Percentiles rank a stretch among this genome's conserved stretches.
Conservation (phyloP, 2,797 vertebrate genomes). For the Thalassophryne amazonica region DNA sequence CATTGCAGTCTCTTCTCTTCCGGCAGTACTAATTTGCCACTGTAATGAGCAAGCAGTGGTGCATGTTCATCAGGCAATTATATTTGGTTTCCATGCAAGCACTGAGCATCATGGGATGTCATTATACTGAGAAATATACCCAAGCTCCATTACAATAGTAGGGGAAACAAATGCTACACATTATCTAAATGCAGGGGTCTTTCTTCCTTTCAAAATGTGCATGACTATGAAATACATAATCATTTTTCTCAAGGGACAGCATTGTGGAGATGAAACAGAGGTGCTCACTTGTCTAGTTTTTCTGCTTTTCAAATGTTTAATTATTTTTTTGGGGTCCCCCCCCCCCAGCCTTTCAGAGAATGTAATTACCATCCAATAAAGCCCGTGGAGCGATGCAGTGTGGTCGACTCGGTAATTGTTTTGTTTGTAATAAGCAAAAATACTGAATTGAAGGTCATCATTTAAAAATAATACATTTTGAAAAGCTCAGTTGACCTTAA, state of each 20-base stretch:
- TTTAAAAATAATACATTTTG: constrained; percentile 1
- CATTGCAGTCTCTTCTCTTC: constrained; percentile 38
- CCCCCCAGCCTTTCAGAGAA: constrained; percentile 11
- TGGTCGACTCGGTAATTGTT: constrained; percentile 18
- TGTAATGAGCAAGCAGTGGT: constrained; percentile 74
- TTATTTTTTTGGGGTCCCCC: neutral
- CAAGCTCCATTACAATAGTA: constrained; percentile 39
- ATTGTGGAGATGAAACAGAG: constrained; percentile 7
- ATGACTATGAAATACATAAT: constrained; percentile 28
- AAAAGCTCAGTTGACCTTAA: constrained; percentile 9
- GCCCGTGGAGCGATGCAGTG: neutral
- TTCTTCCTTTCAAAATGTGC: neutral
- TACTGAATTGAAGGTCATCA: neutral
- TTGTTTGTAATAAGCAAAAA: constrained; percentile 15
- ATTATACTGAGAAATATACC: constrained; percentile 67
- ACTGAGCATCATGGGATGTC: constrained; percentile 70
- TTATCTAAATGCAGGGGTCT: constrained; percentile 35
- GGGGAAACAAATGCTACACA: constrained; percentile 27
- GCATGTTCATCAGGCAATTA: constrained; percentile 81
- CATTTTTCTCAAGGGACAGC: neutral
- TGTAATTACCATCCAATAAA: constrained; percentile 23
- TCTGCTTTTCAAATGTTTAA: neutral
- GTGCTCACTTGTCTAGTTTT: neutral
- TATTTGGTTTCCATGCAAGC: constrained; percentile 80
- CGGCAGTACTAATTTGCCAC: constrained; percentile 69